Percentiles rank a stretch among this genome's conserved stretches.
Evolutionary conservation across 2,888 invertebrate genomes (phyloP).

Genomic region (Eilema depressum): DNA sequence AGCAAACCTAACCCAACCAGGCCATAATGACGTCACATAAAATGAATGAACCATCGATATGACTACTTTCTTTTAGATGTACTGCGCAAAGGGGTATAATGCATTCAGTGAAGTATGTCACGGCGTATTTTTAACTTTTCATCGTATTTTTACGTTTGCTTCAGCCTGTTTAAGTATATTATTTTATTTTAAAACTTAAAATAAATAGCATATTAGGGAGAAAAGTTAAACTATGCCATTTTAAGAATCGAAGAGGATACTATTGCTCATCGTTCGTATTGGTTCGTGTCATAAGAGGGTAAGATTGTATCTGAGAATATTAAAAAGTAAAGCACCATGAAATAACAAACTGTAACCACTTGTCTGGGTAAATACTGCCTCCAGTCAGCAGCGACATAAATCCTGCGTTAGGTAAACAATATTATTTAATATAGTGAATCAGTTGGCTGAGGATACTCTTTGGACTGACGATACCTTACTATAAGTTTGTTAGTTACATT

Average conservation of each 20-base stretch:
- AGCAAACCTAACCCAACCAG: constrained; percentile 91
- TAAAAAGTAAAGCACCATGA: no score
- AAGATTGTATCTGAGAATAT: background rate
- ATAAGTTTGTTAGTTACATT: no score
- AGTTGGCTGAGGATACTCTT: no score
- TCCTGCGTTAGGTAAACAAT: no score
- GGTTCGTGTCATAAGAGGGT: background rate
- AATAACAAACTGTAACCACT: no score
- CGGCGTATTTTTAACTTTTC: background rate
- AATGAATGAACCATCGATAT: constrained; percentile 56
- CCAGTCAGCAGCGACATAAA: no score
- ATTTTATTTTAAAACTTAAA: background rate
- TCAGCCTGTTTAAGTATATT: background rate
- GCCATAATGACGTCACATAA: constrained; percentile 89
- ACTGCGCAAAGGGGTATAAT: constrained; percentile 38
- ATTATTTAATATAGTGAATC: no score
- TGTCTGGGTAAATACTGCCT: no score
- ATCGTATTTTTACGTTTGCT: background rate
- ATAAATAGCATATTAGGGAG: background rate
- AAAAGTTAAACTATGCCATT: background rate
- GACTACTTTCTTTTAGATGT: constrained; percentile 36
- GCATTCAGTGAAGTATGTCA: constrained; percentile 41
- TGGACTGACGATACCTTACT: no score
- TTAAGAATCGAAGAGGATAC: background rate
- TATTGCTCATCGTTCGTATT: background rate